A percentile compares a stretch with the other conserved stretches of the same genome.
Conservation (phyloP, 2,113 vertebrate genomes). For the Eurypyga helias region DNA sequence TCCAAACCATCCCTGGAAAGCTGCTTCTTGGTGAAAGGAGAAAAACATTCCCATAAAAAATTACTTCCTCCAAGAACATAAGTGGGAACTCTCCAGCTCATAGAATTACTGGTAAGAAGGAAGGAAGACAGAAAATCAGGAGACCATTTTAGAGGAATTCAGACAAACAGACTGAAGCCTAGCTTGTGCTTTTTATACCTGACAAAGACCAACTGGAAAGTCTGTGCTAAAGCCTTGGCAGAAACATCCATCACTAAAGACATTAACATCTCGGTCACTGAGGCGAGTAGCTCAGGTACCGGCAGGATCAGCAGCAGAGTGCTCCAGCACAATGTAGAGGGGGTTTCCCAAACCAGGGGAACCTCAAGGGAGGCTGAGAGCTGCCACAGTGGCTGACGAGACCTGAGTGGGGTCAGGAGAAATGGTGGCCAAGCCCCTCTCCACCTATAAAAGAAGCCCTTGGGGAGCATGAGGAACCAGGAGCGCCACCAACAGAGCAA, state of each 20-base stretch:
- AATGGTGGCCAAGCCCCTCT: too few relatives aligned
- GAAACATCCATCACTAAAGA: background rate
- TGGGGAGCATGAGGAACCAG: too few relatives aligned
- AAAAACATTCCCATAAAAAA: constrained; percentile 44
- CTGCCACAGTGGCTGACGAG: too few relatives aligned
- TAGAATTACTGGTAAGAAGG: background rate
- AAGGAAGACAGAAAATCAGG: background rate
- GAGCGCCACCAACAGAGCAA: too few relatives aligned
- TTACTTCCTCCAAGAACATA: constrained; percentile 40
- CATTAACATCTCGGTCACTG: background rate
- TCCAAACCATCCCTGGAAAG: constrained; percentile 37
- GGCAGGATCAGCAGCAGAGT: too few relatives aligned
- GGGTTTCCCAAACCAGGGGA: too few relatives aligned
- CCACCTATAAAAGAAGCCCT: too few relatives aligned
- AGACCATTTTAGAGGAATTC: background rate
- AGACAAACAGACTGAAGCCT: background rate
- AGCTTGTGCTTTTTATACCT: background rate
- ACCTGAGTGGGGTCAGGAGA: too few relatives aligned
- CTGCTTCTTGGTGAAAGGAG: background rate
- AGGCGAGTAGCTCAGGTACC: too few relatives aligned
- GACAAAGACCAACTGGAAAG: background rate
- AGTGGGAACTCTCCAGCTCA: constrained; percentile 8
- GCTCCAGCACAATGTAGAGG: too few relatives aligned
- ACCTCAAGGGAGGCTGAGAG: too few relatives aligned
- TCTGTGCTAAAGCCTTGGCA: background rate